Evolutionary conservation across 2,113 vertebrate species (phyloP).

Genomic region (Tursiops truncatus): DNA sequence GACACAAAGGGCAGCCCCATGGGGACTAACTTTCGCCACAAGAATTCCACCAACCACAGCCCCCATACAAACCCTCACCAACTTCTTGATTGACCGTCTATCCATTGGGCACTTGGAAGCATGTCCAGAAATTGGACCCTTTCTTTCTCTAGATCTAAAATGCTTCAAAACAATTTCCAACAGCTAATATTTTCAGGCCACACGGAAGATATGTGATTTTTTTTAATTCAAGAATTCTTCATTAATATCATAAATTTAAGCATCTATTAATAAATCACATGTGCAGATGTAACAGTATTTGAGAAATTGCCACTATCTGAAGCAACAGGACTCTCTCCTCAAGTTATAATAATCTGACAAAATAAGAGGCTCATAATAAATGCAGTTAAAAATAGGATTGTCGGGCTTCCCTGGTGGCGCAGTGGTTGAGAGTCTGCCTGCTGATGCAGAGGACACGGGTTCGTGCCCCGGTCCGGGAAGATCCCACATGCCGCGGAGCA

Average conservation of each 20-base stretch:
- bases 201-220: not conserved
- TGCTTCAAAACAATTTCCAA: not conserved
- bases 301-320: not conserved
- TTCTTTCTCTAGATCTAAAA: not conserved
- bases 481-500: too few relatives aligned
- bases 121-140: too few relatives aligned
- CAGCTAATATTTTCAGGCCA: not conserved
- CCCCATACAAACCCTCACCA: accelerated
- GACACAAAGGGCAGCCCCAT: not conserved
- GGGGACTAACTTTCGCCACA: not conserved
- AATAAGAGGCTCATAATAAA: not conserved
- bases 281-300: not conserved
- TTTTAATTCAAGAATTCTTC: conserved; percentile 20
- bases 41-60: not conserved
- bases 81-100: accelerated
- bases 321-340: not conserved
- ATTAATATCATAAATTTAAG: not conserved
- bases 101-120: accelerated
- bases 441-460: too few relatives aligned
- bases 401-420: not conserved
- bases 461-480: too few relatives aligned
- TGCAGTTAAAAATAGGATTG: not conserved
- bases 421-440: too few relatives aligned
- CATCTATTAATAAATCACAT: not conserved
- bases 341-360: not conserved